Conservation (phyloP, 2,888 invertebrate species). For the Tolmerus cingulatus region DNA sequence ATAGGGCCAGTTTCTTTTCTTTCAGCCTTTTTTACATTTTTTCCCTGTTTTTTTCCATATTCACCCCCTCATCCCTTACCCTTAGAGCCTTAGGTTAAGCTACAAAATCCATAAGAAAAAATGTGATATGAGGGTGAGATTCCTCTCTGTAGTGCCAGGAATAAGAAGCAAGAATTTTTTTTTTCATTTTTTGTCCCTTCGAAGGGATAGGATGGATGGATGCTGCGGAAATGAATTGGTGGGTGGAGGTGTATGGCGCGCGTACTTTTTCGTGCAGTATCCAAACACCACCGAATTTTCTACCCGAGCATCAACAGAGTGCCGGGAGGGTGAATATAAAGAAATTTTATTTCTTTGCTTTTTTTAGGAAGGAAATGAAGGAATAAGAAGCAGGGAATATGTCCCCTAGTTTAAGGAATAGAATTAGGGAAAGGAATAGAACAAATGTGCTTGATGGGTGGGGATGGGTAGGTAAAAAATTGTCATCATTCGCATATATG, state of each 20-base stretch:
- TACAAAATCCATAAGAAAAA: constrained; percentile 23
- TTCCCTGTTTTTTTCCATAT: background rate
- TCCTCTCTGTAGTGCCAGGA: background rate
- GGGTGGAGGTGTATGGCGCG: background rate
- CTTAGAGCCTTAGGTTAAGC: background rate
- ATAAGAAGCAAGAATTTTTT: background rate
- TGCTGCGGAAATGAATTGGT: background rate
- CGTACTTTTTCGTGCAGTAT: background rate
- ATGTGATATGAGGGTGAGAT: background rate
- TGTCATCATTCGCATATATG: constrained; percentile 24
- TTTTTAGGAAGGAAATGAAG: background rate
- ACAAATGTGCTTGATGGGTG: background rate
- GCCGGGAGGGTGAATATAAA: background rate
- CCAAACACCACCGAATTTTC: background rate
- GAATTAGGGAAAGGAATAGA: background rate
- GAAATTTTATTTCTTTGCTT: background rate
- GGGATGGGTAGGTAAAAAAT: background rate
- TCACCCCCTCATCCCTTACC: background rate
- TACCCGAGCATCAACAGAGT: background rate
- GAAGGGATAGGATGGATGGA: background rate
- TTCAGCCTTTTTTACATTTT: constrained; percentile 27
- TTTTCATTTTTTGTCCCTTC: background rate
- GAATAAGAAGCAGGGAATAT: constrained; percentile 31
- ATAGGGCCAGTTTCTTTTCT: constrained; percentile 32
- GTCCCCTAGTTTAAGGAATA: constrained; percentile 31